A percentile compares a stretch with the other conserved stretches of the same genome.
phyloP scores from a whole-genome alignment of 2,888 invertebrate genomes.

The Hydropsyche betteni region DNA sequence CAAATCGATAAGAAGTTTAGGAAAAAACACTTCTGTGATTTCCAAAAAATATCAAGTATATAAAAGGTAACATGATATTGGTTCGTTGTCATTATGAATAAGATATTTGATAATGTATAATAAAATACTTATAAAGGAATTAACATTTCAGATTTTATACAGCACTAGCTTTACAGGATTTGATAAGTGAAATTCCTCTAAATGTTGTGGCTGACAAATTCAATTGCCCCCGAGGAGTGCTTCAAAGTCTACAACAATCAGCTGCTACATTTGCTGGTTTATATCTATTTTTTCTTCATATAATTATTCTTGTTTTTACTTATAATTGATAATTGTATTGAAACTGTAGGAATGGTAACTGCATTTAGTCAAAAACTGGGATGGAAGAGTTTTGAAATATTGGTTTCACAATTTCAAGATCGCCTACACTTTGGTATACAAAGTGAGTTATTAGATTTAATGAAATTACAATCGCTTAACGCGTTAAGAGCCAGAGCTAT shows the following conservation, averaged over 20 bases:
- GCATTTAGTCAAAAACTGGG: conserved; percentile 93
- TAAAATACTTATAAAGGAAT: background rate
- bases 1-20: conserved; percentile 75
- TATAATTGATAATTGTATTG: conserved; percentile 2
- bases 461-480: conserved; percentile 84
- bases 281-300: conserved; percentile 42
- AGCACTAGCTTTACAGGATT: conserved; percentile 89
- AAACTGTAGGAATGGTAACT: conserved; percentile 86
- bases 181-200: conserved; percentile 90
- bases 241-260: conserved; percentile 94
- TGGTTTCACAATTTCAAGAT: conserved; percentile 93
- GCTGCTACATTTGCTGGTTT: conserved; percentile 93
- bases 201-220: conserved; percentile 84
- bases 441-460: conserved; percentile 89
- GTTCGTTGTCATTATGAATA: background rate
- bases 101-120: background rate
- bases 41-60: conserved; percentile 69
- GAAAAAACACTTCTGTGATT: conserved; percentile 66
- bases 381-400: conserved; percentile 89
- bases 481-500: conserved; percentile 85
- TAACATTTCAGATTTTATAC: conserved; percentile 77
- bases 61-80: conserved; percentile 64
- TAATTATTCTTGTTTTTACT: conserved; percentile 21
- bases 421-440: conserved; percentile 94
- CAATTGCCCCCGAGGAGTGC: conserved; percentile 85